phyloP scores from a whole-genome alignment of 2,113 vertebrate genomes.

The Limanda limanda region DNA sequence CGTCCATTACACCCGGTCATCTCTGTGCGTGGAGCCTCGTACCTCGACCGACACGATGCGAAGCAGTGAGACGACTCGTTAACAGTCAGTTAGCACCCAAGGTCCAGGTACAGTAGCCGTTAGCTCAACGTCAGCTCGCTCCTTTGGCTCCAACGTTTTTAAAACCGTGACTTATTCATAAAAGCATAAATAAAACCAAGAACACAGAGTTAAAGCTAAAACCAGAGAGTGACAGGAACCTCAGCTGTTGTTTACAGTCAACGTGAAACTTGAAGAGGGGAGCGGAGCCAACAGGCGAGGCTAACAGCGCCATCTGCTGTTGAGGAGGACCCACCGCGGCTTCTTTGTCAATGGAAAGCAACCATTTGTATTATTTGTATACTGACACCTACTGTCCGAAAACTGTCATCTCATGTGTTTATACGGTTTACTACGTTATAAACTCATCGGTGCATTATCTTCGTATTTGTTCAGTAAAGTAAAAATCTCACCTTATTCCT shows the following conservation, averaged over 20 bases:
- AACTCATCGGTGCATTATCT: background rate
- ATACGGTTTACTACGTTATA: no score
- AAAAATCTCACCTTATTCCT: no score
- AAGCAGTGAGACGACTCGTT: no score
- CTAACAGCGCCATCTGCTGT: constrained; percentile 52
- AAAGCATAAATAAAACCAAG: background rate
- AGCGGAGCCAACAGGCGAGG: background rate
- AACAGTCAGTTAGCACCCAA: background rate
- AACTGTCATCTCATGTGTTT: background rate
- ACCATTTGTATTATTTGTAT: no score
- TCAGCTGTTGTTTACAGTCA: constrained; percentile 57
- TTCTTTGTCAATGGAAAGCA: background rate
- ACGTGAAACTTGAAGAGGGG: constrained; percentile 37
- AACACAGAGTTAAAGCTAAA: background rate
- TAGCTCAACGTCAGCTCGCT: background rate
- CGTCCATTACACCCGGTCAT: background rate
- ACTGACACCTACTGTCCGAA: constrained; percentile 29
- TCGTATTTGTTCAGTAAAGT: background rate
- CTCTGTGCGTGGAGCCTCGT: background rate
- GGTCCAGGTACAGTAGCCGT: background rate
- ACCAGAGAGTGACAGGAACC: background rate
- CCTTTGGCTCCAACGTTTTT: background rate
- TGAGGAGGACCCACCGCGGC: background rate
- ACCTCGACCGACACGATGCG: background rate
- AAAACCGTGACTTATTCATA: background rate